Base-by-base conservation (phyloP, 2,888 invertebrate genomes). In the Parascotia fuliginaria region DNA sequence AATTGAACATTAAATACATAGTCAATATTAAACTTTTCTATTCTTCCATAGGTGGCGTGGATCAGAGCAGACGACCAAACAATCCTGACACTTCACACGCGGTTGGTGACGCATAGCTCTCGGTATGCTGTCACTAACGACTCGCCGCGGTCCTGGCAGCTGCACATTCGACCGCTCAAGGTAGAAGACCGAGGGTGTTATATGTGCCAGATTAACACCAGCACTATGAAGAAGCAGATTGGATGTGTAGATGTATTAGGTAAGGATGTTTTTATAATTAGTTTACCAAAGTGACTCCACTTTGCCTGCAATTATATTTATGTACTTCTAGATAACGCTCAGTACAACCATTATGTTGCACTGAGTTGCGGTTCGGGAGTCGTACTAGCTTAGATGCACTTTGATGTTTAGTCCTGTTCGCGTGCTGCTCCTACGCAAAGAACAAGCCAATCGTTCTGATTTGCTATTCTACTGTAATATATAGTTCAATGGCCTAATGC, bases 141-240 rank as follows among this genome's bases (percentile, higher is more conserved):
- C 83, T 94, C 94, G 6, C 94, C 95, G 19, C 92, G 93, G 53
- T 95, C 95, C 28, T 96, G 96, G 96, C 95, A 95, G 76, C 92
- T 96, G 28, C 95, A 95, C 77, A 95, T 96, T 64, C 84, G 95
- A 37, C 95, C 95, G 42, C 89, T 96, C 62, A 94, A 94, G 83
- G 95, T 95, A 62, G 93, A 95, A 42, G 96, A 96, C 79, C 93
- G 95, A 51, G 96, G 96, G 6, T 96, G 96, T 74, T 96, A 96
- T 83, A 96, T 96, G 95, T 96, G 96, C 77, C 96, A 96, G 86
- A 95, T 96, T 64, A 96, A 96, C 81, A 96, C 96, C 2, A 94
- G 92, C 58, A 94, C 94, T 47, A 96, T 96, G 96, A 95, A 95
- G 87, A 96, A 95, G 71, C 95, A 95, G 82, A 93, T 95, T 46